Evolutionary conservation across 2,888 invertebrate species (phyloP), one percentile per base, ranked within the genome.

Genomic region (Scaptomyza cyrtandrae): DNA sequence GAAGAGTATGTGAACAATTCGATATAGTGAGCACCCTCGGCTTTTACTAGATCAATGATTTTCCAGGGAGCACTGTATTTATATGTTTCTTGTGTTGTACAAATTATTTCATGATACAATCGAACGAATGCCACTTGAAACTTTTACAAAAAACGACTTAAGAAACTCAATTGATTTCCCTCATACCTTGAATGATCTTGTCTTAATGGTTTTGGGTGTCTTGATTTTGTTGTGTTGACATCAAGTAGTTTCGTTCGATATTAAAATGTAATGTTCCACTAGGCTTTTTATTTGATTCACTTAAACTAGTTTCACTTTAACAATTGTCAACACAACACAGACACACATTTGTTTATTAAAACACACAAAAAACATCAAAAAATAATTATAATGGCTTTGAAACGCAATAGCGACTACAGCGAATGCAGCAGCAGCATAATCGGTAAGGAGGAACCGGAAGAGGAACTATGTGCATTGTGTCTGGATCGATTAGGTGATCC

Each of bases 381-480:
- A 19, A 41, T 41, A 4, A 39, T 39, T n/a, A n/a, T 2, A 35
- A 6, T 24, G 11, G 10, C 29, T n/a, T 19, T 63, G 37, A 27
- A 24, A 39, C 59, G 44, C 31, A 43, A 27, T 6, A 45, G 31
- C 7, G 35, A 31, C 45, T 68, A 27, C 19, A 37, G 27, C 45
- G 35, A 35, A 7, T 10, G 24, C 31, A 58, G n/a, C 9, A 45
- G 27, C 48, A 14, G 27, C 11, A 39, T 13, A 6, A 2, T 9
- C 16, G 9, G 19, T 35, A 6, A 37, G 14, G 37, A 14, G 24
- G 16, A 39, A 52, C 11, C 14, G 9, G 44, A 54, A 16, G 69
- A 59, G 29, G 59, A 63, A 0, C 13, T 78, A 6, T 83, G 83
- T n/a, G 86, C 69, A 27, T 39, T 83, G 5, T 83, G 83, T 33